phyloP scores from a whole-genome alignment of 2,797 vertebrate species.

The Urophycis tenuis region DNA sequence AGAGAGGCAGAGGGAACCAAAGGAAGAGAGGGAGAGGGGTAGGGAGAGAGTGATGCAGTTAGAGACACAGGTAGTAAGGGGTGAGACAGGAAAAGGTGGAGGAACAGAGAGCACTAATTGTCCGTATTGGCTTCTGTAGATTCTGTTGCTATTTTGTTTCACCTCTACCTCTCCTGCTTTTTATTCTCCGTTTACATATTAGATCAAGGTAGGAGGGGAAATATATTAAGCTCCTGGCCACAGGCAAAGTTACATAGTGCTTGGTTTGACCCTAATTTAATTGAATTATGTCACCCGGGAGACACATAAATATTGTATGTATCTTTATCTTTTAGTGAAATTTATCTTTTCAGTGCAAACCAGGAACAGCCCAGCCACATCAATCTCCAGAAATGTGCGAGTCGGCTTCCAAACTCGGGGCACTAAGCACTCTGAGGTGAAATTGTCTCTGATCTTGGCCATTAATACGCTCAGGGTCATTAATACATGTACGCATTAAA shows the following conservation, averaged over 20 bases:
- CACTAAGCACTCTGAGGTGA: background rate
- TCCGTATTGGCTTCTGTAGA: background rate
- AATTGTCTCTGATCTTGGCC: conserved; percentile 6
- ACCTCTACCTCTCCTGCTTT: background rate
- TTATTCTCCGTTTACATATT: background rate
- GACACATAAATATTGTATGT: too few relatives aligned
- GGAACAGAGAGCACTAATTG: too few relatives aligned
- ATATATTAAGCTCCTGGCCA: background rate
- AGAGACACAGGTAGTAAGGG: too few relatives aligned
- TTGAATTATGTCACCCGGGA: background rate
- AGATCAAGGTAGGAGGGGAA: background rate
- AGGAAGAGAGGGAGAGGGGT: too few relatives aligned
- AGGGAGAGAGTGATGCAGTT: too few relatives aligned
- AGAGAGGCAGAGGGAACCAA: too few relatives aligned
- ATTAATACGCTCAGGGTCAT: background rate
- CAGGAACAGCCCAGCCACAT: background rate
- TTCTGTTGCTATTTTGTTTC: background rate
- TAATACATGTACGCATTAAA: background rate
- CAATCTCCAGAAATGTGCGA: conserved; percentile 22
- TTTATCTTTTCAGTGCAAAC: background rate
- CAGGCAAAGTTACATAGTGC: background rate
- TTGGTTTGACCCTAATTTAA: background rate
- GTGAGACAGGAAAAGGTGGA: too few relatives aligned
- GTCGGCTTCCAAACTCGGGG: background rate
- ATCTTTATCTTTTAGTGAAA: background rate